Percentiles rank a stretch among this genome's conserved stretches.
Conservation (phyloP, 2,888 invertebrate genomes). For the Celastrina argiolus region DNA sequence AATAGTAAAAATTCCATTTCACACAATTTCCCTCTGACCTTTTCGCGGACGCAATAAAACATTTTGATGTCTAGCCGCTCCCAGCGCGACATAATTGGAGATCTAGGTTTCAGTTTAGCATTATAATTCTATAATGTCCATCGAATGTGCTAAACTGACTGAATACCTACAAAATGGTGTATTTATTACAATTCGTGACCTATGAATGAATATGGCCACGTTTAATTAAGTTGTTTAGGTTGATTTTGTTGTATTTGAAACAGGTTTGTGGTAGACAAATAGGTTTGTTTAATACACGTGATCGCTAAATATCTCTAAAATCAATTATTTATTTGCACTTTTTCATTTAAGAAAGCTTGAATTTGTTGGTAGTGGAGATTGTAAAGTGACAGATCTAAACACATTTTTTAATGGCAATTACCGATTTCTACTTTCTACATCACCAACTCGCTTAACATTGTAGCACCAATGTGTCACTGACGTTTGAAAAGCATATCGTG, state of each 20-base stretch:
- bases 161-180: neutral
- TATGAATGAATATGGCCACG: neutral
- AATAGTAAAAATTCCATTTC: constrained; percentile 4
- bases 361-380: no score
- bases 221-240: neutral
- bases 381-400: no score
- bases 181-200: constrained; percentile 1
- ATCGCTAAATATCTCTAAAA: neutral
- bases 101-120: constrained; percentile 14
- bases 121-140: no score
- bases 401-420: neutral
- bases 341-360: no score
- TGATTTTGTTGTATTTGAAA: neutral
- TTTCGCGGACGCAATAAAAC: constrained; percentile 28
- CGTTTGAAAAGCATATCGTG: neutral
- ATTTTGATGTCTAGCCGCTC: constrained; percentile 29
- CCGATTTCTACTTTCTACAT: neutral
- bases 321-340: no score
- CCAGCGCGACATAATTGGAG: neutral
- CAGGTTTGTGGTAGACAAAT: neutral
- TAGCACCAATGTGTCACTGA: neutral
- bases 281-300: neutral
- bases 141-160: no score
- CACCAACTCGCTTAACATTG: neutral
- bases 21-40: constrained; percentile 33